phyloP scores from a whole-genome alignment of 2,797 vertebrate species.

The Antennarius maculatus region DNA sequence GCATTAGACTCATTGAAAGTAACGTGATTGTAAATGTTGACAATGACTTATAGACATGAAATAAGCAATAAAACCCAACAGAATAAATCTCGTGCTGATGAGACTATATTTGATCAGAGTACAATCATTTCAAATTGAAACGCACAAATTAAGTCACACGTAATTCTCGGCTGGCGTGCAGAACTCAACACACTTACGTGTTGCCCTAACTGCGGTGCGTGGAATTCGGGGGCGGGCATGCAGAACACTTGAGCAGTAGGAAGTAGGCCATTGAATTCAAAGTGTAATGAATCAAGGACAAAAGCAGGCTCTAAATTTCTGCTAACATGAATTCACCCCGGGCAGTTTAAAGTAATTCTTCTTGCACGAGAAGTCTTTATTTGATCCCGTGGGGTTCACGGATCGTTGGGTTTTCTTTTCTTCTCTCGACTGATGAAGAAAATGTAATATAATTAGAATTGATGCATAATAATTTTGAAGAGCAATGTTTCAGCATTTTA shows the following conservation, averaged over 20 bases:
- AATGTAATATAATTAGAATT: conserved; percentile 21
- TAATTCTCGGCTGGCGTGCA: too few species aligned
- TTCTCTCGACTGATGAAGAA: conserved; percentile 24
- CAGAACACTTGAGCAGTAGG: conserved; percentile 37
- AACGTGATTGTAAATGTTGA: too few species aligned
- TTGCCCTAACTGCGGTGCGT: too few species aligned
- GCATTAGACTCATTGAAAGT: too few species aligned
- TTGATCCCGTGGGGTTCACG: conserved; percentile 53
- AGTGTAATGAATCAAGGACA: conserved; percentile 67
- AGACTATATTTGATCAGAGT: too few species aligned
- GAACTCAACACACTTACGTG: too few species aligned
- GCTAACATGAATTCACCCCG: conserved; percentile 55
- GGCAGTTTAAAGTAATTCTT: conserved; percentile 59
- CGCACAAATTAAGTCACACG: too few species aligned
- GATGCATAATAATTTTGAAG: neutral
- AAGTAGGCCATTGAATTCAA: conserved; percentile 69
- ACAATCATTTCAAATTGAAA: too few species aligned
- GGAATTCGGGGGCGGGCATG: too few species aligned
- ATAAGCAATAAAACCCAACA: too few species aligned
- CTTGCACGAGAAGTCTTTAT: conserved; percentile 57
- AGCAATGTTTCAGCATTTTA: conserved; percentile 2
- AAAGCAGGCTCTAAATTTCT: conserved; percentile 67
- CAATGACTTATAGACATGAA: too few species aligned
- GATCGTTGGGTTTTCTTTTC: conserved; percentile 17
- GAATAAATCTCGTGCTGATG: too few species aligned